Conservation (phyloP, 2,888 invertebrate genomes). For the Dolomedes plantarius region DNA sequence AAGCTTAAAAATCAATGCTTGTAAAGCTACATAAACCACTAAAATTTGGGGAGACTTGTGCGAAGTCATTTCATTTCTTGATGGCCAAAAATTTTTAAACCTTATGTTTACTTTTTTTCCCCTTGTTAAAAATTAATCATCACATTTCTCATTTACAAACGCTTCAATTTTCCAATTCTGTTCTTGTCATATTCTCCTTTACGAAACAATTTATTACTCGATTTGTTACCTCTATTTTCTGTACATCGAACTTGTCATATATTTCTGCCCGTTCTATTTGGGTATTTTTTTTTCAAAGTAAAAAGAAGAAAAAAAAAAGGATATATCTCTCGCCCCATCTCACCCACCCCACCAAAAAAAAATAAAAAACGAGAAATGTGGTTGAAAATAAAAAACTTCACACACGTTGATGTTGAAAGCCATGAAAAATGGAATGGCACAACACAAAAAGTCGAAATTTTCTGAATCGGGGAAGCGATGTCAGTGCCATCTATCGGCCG, state of each 20-base stretch:
- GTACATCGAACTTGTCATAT: background rate
- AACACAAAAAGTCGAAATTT: constrained; percentile 27
- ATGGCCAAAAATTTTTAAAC: no score
- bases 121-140: no score
- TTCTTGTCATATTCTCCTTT: background rate
- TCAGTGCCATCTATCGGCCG: constrained; percentile 55
- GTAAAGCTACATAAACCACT: no score
- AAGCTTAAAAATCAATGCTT: no score
- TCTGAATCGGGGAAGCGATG: constrained; percentile 19
- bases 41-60: no score
- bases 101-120: no score
- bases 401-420: constrained; percentile 59
- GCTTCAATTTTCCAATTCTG: background rate
- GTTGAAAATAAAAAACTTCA: constrained; percentile 22
- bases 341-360: no score
- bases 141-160: no score
- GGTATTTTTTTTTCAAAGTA: background rate
- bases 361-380: background rate
- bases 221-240: background rate
- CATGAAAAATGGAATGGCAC: constrained; percentile 58
- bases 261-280: background rate
- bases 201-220: background rate
- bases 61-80: no score
- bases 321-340: background rate
- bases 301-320: background rate